A percentile compares a stretch with the other conserved stretches of the same genome.
Conservation (phyloP, 30 jellyfish, hydroid and myxozoan genomes). For the Aurelia aurita complex sp. Pacific region DNA sequence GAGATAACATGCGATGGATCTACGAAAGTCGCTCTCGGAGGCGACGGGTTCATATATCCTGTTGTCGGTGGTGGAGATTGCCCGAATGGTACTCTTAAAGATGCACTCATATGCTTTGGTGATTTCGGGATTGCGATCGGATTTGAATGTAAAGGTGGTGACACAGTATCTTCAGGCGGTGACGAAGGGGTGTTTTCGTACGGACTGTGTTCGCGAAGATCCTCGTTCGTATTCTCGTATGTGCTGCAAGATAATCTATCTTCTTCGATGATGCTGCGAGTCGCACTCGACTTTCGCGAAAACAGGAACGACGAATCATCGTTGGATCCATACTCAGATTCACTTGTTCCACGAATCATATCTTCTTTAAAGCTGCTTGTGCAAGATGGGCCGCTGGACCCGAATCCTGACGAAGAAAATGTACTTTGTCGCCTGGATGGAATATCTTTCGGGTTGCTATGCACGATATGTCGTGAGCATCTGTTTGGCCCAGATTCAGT, state of each 20-base stretch:
- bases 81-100: not conserved
- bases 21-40: slow-evolving; percentile 5
- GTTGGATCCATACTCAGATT: slow-evolving; percentile 47
- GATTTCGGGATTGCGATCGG: slow-evolving; percentile 38
- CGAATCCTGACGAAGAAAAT: slow-evolving; percentile 50
- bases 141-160: slow-evolving; percentile 26
- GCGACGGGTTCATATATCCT: slow-evolving; percentile 8
- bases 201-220: not conserved
- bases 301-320: slow-evolving; percentile 30
- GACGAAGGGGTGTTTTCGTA: slow-evolving; percentile 26
- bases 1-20: slow-evolving; percentile 29
- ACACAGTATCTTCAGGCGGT: not conserved
- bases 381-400: slow-evolving; percentile 67
- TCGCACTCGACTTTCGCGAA: slow-evolving; percentile 15
- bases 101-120: slow-evolving; percentile 14
- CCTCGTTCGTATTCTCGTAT: slow-evolving; percentile 46
- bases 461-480: not conserved
- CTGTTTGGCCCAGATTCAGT: slow-evolving; percentile 14
- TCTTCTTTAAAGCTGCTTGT: slow-evolving; percentile 66
- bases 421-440: slow-evolving; percentile 63
- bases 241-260: slow-evolving; percentile 23
- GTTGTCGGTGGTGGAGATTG: slow-evolving; percentile 1
- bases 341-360: slow-evolving; percentile 16
- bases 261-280: slow-evolving; percentile 24
- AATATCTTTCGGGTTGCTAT: slow-evolving; percentile 56